Base-by-base conservation (phyloP, 2,113 vertebrate genomes). In the Anoura caudifer region DNA sequence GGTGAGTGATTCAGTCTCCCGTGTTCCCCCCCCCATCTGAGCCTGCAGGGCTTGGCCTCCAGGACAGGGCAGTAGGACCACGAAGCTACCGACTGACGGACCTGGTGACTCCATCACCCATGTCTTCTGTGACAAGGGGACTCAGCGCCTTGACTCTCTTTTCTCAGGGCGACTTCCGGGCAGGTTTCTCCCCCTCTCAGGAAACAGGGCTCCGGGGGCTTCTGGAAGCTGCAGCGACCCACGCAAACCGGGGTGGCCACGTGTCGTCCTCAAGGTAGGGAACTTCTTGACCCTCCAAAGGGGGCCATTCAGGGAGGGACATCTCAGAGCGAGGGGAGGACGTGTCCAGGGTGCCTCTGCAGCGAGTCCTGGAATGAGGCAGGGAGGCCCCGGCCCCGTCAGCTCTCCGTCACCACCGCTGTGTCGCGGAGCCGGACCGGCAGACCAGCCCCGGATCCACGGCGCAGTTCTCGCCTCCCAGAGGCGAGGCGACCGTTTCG, bases 371-470 rank as follows among this genome's bases (percentile, higher is more conserved):
- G 24, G 33, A 11, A 41, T 22, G 15, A 41, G 24, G 33, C 1
- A 4, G 26, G 12, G 13, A 50, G 7, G 7, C 7, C 31, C 4
- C 8, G 0, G 4, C 2, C 0, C 11, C 17, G 15, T 5, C 4
- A 19, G 13, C 8, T 0, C n/a, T 65, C 43, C 36, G 10, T 45
- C 31, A 1, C 4, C 17, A 4, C 4, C 7, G n/a, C 0, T 4
- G 0, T 6, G 50, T 38, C 15, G 4, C 1, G 2, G 50, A 85
- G 19, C 41, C 43, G 36, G 22, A 36, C 16, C 6, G 0, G 12
- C 0, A 28, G 19, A 31, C 4, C 28, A 12, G 61, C 28, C 63
- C 13, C 3, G 33, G 41, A 36, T 16, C n/a, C 33, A 31, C 41
- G 41, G 11, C 33, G 26, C 13, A 19, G 15, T 20, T 63, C 31